Base-by-base conservation (phyloP, 1,140 invertebrate genomes). In the Drosophila tropicalis region DNA sequence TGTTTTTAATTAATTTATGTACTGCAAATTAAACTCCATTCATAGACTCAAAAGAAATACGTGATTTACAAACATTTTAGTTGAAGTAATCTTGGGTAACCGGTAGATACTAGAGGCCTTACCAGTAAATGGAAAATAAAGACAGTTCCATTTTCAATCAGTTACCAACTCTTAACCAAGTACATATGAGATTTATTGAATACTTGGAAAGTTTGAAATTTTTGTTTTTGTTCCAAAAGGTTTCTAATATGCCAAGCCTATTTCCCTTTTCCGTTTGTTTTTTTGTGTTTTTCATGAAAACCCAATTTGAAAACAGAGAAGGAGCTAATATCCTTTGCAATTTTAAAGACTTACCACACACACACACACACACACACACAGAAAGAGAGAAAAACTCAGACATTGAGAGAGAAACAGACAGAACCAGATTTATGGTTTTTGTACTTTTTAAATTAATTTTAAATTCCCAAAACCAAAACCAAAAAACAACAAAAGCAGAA, bases 381-480 rank as follows among this genome's bases (percentile, higher is more conserved):
- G 7, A 47, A 7, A 10, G 17, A 19, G 22, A 29, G 29, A 5
- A 6, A 29, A 29, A 6, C 29, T 1, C 6, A 29, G 29, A 29
- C 29, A 29, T 29, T 6, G 44, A 51, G 44, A 51, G 17, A 51
- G 17, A 51, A 19, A 51, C 44, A 51, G 44, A 19, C 44, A 51
- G 17, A 51, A 15, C 19, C 44, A 51, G 44, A 51, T 51, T 51
- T 51, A 51, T 51, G 44, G 44, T 51, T 51, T 51, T 12, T 22
- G 44, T 51, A 51, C 44, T 51, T 51, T 51, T 51, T 51, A 22
- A 51, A 51, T 51, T 51, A 51, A 51, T 51, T 51, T 51, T 22
- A 51, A 51, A 51, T 51, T 51, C 44, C 19, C 41, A 19, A 51
- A 51, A 51, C 44, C 44, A 22, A 51, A 51, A 51, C 44, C 44